phyloP scores from a whole-genome alignment of 2,797 vertebrate genomes.

The Gadopsis marmoratus region DNA sequence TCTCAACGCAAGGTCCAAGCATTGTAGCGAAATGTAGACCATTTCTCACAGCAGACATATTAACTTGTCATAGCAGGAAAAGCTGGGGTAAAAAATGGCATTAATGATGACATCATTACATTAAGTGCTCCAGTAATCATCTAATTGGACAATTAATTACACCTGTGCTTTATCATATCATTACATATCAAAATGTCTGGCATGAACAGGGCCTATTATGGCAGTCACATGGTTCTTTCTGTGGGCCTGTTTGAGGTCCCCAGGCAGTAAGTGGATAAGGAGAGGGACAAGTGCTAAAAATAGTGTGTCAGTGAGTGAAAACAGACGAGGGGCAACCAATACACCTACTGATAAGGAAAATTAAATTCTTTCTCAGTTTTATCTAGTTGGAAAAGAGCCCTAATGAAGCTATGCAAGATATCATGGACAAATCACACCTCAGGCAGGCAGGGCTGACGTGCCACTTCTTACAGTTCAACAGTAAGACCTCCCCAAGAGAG shows the following conservation, averaged over 20 bases:
- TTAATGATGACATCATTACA: background rate
- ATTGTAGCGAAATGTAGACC: background rate
- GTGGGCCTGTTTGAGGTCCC: conserved; percentile 30
- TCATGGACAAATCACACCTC: conserved; percentile 53
- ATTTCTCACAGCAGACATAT: background rate
- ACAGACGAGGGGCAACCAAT: conserved; percentile 54
- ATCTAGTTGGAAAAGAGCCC: conserved; percentile 68
- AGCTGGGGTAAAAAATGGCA: background rate
- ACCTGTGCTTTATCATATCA: conserved; percentile 1
- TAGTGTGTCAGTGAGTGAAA: conserved; percentile 69
- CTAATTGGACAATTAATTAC: background rate
- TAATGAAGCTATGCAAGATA: conserved; percentile 67
- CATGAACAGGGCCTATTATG: background rate
- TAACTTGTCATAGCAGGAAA: background rate
- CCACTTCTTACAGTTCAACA: background rate
- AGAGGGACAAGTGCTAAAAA: conserved; percentile 73
- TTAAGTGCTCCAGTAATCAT: background rate
- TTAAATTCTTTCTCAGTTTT: conserved; percentile 74
- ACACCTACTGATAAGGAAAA: conserved; percentile 73
- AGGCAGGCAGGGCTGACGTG: conserved; percentile 19
- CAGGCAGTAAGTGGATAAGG: conserved; percentile 32
- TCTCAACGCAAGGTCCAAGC: background rate
- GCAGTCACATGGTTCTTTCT: background rate
- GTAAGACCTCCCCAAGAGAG: background rate
- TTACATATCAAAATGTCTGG: background rate